Evolutionary conservation across 1,140 invertebrate genomes (phyloP).

Genomic region (Drosophila ananassae): DNA sequence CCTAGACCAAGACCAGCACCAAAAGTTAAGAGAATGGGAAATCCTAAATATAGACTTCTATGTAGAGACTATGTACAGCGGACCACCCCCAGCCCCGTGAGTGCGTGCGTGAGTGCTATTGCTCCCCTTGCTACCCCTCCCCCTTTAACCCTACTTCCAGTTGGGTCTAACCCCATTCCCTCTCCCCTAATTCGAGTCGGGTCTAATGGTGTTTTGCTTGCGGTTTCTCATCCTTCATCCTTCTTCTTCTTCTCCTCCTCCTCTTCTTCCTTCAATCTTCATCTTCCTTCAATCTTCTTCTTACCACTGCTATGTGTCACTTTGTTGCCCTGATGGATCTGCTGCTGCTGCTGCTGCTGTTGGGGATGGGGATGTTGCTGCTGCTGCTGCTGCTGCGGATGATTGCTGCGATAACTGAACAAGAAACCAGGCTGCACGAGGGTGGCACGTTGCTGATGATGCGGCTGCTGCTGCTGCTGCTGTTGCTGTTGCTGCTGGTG

Average conservation of each 20-base stretch:
- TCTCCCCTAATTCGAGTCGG: too few relatives aligned
- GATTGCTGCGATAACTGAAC: slow-evolving; percentile 73
- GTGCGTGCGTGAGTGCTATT: slow-evolving; percentile 50
- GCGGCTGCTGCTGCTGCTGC: slow-evolving; percentile 51
- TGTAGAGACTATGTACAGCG: slow-evolving; percentile 9
- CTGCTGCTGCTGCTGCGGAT: slow-evolving; percentile 46
- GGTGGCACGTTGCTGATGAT: slow-evolving; percentile 70
- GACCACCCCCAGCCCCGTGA: too few relatives aligned
- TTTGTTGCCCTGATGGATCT: slow-evolving; percentile 52
- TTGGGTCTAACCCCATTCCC: background rate
- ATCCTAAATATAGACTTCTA: slow-evolving; percentile 5
- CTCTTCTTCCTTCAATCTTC: background rate
- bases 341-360: slow-evolving; percentile 47
- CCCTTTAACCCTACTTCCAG: background rate
- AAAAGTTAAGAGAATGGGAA: background rate
- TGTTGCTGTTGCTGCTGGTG: slow-evolving; percentile 65
- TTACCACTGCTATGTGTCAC: slow-evolving; percentile 78
- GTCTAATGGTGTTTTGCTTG: slow-evolving; percentile 48
- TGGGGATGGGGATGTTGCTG: slow-evolving; percentile 44
- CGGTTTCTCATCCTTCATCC: slow-evolving; percentile 31
- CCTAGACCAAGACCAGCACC: slow-evolving; percentile 43
- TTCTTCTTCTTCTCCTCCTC: slow-evolving; percentile 7
- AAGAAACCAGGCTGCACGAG: slow-evolving; percentile 77
- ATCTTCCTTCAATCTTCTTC: slow-evolving; percentile 39
- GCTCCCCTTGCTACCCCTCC: slow-evolving; percentile 8